Base-by-base conservation (phyloP, 2,888 invertebrate genomes). In the Eumacrocentrus americanus region DNA sequence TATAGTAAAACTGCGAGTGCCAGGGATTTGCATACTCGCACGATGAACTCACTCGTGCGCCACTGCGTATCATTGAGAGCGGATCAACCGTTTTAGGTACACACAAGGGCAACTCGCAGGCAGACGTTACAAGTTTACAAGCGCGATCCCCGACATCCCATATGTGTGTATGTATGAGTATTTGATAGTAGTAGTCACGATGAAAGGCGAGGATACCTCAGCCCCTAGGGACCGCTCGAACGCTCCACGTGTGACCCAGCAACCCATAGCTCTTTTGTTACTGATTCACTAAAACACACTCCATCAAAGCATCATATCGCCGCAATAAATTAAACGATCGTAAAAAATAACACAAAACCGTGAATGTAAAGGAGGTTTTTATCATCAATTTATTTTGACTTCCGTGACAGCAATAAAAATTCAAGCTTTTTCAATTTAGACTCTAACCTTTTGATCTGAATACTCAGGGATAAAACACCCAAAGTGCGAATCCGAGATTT, bases 51-150 rank as follows among this genome's bases (percentile, higher is more conserved):
- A 54, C 42, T 42, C 9, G 20, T 18, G 16, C 35, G 52, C 53
- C 29, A 29, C 34, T 34, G 53, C 37, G 52, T 52, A 52, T 46
- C 47, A 47, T 59, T 59, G 52, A 59, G 47, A 53, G 42, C 48
- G 34, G 48, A 59, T 59, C 47, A 59, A 54, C 40, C 47, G 34
- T 59, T 59, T 59, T 48, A 29, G 44, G 54, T 37, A 29, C 29
- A 29, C 29, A 54, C 59, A 47, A 40, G 54, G 47, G 59, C 37
- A 46, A 12, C 16, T 42, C 46, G 22, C 34, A 52, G 51, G 23
- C 53, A 59, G 59, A 59, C 59, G 54, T 59, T 53, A 54, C 59
- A 40, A 46, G 53, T 54, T 59, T 59, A 59, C 54, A 53, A 59
- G 54, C 46, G n/a, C n/a, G 53, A 59, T 59, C 48, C 59, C 54